phyloP scores from a whole-genome alignment of 92 coral and sea anemone genomes.

The Palythoa heliodiscus region DNA sequence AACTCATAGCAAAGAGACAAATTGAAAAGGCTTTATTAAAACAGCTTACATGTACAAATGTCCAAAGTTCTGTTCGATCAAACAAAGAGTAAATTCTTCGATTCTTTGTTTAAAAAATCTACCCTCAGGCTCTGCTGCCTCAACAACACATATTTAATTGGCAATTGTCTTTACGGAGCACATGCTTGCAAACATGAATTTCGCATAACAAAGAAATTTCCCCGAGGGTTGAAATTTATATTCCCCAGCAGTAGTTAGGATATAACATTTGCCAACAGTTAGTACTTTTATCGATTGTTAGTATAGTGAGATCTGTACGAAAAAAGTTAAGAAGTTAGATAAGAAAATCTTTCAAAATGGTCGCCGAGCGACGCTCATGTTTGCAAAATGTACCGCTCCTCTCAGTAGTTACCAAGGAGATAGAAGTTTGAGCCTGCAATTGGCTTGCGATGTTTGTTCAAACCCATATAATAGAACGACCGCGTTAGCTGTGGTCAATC shows the following conservation, averaged over 20 bases:
- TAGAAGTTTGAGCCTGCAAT: no score
- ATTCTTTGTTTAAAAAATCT: constrained; percentile 27
- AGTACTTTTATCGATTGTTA: constrained; percentile 33
- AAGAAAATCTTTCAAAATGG: constrained; percentile 27
- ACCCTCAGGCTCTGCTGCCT: constrained; percentile 35
- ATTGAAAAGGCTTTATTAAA: constrained; percentile 21
- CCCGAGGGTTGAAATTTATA: constrained; percentile 36
- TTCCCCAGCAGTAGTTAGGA: constrained; percentile 11
- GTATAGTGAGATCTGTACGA: constrained; percentile 26
- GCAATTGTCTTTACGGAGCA: constrained; percentile 30
- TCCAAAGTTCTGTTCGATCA: no score
- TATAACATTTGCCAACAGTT: constrained; percentile 29
- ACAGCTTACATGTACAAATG: not conserved
- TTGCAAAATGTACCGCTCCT: no score
- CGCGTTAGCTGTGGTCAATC: no score
- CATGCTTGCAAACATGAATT: constrained; percentile 36
- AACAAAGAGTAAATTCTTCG: constrained; percentile 9
- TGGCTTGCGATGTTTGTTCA: not conserved
- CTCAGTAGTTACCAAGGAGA: no score
- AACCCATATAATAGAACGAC: not conserved
- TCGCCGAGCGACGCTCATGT: constrained; percentile 11
- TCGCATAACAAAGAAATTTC: constrained; percentile 32
- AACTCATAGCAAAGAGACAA: constrained; percentile 27
- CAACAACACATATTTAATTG: constrained; percentile 27
- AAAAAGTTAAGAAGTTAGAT: constrained; percentile 26